Evolutionary conservation across 2,113 vertebrate genomes (phyloP).

Genomic region (Callopanchax toddi): DNA sequence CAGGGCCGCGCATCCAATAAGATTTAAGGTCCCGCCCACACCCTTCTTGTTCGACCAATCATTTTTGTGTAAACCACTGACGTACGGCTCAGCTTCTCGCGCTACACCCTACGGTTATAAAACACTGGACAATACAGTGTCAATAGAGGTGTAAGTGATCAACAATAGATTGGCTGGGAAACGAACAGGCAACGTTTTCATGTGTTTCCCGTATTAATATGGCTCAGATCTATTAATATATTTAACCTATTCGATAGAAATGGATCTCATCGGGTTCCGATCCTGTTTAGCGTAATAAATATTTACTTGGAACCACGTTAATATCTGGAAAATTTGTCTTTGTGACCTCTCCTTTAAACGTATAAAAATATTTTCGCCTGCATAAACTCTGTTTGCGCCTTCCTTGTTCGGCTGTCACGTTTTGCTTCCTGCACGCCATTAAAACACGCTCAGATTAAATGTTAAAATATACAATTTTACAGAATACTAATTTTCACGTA

Average conservation of each 20-base stretch:
- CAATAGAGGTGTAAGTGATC: background rate
- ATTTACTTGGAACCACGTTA: too few relatives aligned
- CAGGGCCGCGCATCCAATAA: slow-evolving; percentile 47
- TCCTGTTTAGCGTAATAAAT: background rate
- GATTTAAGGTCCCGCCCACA: background rate
- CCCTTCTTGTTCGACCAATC: slow-evolving; percentile 15
- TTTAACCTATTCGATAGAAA: too few relatives aligned
- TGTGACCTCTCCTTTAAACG: background rate
- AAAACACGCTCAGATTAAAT: background rate
- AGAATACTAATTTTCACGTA: accelerated
- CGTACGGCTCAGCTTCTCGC: slow-evolving; percentile 6
- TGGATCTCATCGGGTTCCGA: too few relatives aligned
- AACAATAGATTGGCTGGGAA: background rate
- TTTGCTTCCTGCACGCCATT: slow-evolving; percentile 2
- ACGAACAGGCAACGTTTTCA: accelerated
- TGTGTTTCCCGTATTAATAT: background rate
- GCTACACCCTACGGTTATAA: slow-evolving; percentile 66
- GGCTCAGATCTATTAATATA: background rate
- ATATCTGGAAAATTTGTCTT: too few relatives aligned
- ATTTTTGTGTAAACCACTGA: background rate
- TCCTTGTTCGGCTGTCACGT: slow-evolving; percentile 3
- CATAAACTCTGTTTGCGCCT: background rate
- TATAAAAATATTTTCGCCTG: background rate
- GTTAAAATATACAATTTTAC: background rate
- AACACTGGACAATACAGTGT: slow-evolving; percentile 68